Conservation (phyloP, 2,797 vertebrate genomes). For the Octomys mimax region DNA sequence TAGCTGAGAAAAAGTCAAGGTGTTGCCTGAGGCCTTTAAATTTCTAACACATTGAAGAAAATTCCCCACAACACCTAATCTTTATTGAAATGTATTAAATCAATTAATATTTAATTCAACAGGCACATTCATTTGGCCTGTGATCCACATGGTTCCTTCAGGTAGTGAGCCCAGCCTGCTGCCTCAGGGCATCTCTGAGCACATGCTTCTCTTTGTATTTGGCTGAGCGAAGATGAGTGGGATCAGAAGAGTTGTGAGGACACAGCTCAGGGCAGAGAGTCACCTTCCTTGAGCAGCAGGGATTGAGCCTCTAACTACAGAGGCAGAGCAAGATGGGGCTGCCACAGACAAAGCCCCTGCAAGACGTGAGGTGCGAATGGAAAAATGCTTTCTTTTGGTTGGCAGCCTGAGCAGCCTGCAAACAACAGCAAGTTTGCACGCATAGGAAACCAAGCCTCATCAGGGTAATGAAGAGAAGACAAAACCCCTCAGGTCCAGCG, state of each 20-base stretch:
- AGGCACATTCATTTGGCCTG: neutral
- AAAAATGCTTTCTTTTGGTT: constrained; percentile 63
- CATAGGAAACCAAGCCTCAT: constrained; percentile 53
- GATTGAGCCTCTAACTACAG: constrained; percentile 14
- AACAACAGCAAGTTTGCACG: constrained; percentile 71
- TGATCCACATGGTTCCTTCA: neutral
- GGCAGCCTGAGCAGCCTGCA: constrained; percentile 1
- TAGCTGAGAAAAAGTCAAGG: neutral
- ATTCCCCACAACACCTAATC: neutral
- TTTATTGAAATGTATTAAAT: neutral
- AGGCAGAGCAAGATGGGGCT: constrained; percentile 71
- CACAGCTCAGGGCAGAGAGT: neutral
- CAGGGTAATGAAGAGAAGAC: constrained; percentile 30
- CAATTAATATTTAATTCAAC: neutral
- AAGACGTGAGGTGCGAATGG: constrained; percentile 64
- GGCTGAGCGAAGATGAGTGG: constrained; percentile 62
- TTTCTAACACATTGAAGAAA: neutral
- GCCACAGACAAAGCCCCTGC: constrained; percentile 43
- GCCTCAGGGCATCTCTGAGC: neutral
- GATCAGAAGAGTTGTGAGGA: constrained; percentile 70
- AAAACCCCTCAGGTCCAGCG: constrained; percentile 68
- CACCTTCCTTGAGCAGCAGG: constrained; percentile 38
- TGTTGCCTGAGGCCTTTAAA: neutral
- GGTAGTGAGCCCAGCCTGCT: neutral
- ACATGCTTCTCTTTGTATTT: constrained; percentile 43